phyloP scores from a whole-genome alignment of 2,113 vertebrate genomes.

The Aphelocoma coerulescens region DNA sequence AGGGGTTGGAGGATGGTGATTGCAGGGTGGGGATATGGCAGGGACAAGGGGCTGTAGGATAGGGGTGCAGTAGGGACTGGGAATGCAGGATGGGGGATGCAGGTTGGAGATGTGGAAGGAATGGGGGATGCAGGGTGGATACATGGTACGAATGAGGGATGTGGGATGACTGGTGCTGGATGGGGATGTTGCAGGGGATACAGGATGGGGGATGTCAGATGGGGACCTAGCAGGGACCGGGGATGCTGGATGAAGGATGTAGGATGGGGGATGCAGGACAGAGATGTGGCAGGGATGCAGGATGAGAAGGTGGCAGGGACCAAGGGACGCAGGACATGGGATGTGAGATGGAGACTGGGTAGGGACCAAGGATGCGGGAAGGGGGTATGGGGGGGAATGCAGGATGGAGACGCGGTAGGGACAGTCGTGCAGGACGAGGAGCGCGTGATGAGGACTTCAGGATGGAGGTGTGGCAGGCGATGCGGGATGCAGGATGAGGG shows the following conservation, averaged over 20 bases:
- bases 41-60: background rate
- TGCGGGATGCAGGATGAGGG: background rate
- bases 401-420: no score
- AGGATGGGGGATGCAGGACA: background rate
- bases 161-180: background rate
- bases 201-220: background rate
- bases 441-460: background rate
- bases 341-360: background rate
- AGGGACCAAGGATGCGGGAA: background rate
- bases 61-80: background rate
- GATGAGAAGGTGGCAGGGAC: background rate
- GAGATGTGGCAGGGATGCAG: background rate
- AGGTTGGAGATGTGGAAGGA: background rate
- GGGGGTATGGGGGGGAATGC: background rate
- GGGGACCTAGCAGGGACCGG: background rate
- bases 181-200: background rate
- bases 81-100: background rate
- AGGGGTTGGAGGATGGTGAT: background rate
- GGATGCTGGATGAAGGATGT: background rate
- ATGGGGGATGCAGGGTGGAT: accelerated
- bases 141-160: no score
- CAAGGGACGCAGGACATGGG: no score
- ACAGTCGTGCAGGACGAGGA: background rate
- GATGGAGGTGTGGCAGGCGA: background rate
- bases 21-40: no score